A percentile compares a stretch with the other conserved stretches of the same genome.
Conservation (phyloP, 2,797 vertebrate species). For the Crenuchus spilurus region DNA sequence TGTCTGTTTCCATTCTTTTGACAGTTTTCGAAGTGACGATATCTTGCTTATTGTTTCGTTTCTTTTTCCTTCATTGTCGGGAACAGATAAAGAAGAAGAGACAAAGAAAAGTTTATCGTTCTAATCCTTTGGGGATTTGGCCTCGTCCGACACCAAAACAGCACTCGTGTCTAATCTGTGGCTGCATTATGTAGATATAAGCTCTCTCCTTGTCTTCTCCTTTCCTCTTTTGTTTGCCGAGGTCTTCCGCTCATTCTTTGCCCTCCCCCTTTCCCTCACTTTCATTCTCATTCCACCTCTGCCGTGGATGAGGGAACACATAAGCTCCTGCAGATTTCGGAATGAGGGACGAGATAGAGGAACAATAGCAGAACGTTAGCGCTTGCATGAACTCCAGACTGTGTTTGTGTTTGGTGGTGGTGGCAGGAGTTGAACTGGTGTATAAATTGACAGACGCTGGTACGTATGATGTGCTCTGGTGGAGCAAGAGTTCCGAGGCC, state of each 20-base stretch:
- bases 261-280: background rate
- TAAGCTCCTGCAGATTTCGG: conserved; percentile 28
- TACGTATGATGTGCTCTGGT: background rate
- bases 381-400: conserved; percentile 4
- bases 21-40: no score
- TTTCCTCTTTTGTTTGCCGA: conserved; percentile 18
- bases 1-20: no score
- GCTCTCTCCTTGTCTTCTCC: background rate
- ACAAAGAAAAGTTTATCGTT: background rate
- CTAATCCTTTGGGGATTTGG: conserved; percentile 1
- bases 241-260: conserved; percentile 2
- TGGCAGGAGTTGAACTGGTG: background rate
- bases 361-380: conserved; percentile 4
- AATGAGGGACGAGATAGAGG: conserved; percentile 4
- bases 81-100: background rate
- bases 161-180: conserved; percentile 3
- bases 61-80: background rate
- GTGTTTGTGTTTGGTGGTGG: background rate
- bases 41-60: background rate
- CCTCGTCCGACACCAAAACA: background rate
- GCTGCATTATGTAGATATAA: conserved; percentile 12
- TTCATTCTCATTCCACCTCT: conserved; percentile 29
- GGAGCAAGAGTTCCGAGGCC: conserved; percentile 16
- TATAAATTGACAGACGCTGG: conserved; percentile 31
- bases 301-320: conserved; percentile 22